Evolutionary conservation across 1,140 invertebrate species (phyloP), one percentile per base, ranked within the genome.

Genomic region (Diuraphis noxia): DNA sequence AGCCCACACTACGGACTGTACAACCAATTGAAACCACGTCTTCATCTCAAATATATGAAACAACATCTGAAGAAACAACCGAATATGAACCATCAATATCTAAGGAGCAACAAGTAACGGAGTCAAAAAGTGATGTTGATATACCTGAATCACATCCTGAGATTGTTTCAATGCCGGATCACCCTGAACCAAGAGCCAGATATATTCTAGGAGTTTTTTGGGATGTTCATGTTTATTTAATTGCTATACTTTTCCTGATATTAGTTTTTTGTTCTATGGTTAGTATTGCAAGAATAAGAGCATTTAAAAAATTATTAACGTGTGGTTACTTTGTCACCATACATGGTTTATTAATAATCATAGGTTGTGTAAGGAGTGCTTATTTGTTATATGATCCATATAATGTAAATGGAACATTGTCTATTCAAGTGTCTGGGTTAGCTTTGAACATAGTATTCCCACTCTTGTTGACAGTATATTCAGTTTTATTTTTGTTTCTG

Each of bases 341-440:
- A 13, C 97, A 98, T 94, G 94, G 97, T 1, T 95, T 98, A 72
- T 93, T 98, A 23, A 96, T 97, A 7, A 94, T 96, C 25, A 96
- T 98, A 21, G 98, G 97, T 92, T 95, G 96, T 10, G 94, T 97
- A 92, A 94, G 98, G 84, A 97, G 97, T 92, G 96, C 97, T 93
- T 98, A 97, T 93, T 95, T 98, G 87, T 97, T 98, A 92, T 97
- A 98, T 93, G 98, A 98, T 94, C 96, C 97, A 0, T 98, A 98
- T 93, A 98, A 98, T 93, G 95, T 97, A 17, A 96, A 96, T 92
- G 95, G 95, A 77, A 96, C 96, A 1, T 95, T 98, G 92, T 96
- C 96, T 52, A 95, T 96, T n/a, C 96, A 97, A 63, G 93, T 98
- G 23, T 96, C 97, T 46, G 96, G 96, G 92, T 95, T 98, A n/a